These are phyloP conservation scores for Babyrousa celebensis DNA, from an alignment of 2,797 vertebrate species.

Conservation along the genomic window DNA sequence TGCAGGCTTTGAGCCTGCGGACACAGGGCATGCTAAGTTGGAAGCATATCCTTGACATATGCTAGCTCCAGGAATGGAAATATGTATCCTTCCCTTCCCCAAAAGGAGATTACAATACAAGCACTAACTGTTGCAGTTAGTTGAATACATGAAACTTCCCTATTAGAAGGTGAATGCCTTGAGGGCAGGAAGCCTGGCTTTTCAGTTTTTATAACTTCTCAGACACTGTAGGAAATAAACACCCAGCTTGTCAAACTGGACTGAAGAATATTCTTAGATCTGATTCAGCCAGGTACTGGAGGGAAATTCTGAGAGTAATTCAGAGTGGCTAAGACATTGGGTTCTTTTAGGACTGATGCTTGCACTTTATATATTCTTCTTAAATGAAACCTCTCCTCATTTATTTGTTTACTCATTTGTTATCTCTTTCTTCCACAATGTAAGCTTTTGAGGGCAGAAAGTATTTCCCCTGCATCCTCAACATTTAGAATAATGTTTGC, in stretches of 20 bases:
- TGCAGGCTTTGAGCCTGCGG: not conserved
- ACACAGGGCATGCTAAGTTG: not conserved
- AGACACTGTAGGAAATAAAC: not conserved
- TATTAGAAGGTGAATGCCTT: constrained; percentile 81
- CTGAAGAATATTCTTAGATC: constrained; percentile 50
- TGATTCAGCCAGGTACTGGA: constrained; percentile 9
- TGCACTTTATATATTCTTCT: constrained; percentile 5
- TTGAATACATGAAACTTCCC: not conserved
- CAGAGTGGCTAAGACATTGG: constrained; percentile 36
- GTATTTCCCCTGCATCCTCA: not conserved
- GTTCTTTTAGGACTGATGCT: constrained; percentile 51
- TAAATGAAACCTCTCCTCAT: constrained; percentile 28
- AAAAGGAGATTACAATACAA: not conserved
- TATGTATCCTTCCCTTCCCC: not conserved
- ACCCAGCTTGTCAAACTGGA: constrained; percentile 24
- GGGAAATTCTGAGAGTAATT: constrained; percentile 39
- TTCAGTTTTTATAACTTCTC: not conserved
- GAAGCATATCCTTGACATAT: not conserved
- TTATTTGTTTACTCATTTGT: constrained; percentile 55
- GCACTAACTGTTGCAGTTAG: not conserved
- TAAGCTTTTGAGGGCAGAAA: constrained; percentile 50
- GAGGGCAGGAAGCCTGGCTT: not conserved
- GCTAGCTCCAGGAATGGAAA: not conserved
- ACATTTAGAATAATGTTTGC: constrained; percentile 32
- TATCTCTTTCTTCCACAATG: constrained; percentile 3